phyloP scores from a whole-genome alignment of 2,113 vertebrate species.

The Carassius carassius region DNA sequence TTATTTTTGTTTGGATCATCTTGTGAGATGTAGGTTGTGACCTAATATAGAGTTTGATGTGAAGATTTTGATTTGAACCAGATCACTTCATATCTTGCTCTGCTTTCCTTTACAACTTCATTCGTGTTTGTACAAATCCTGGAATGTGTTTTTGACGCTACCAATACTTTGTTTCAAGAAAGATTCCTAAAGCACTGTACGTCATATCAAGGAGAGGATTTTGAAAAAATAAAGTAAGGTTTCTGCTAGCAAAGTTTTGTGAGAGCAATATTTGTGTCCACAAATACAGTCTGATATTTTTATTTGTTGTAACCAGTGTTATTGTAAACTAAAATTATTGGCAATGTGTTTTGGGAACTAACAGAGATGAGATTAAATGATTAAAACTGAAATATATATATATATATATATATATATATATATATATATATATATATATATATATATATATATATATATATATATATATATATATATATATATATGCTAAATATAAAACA shows the following conservation, averaged over 20 bases:
- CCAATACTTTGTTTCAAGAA: not conserved
- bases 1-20: not conserved
- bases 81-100: not conserved
- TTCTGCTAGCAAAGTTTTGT: not conserved
- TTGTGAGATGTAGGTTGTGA: not conserved
- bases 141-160: not conserved
- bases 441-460: too few relatives aligned
- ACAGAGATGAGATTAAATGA: too few relatives aligned
- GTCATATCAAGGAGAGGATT: not conserved
- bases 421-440: too few relatives aligned
- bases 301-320: not conserved
- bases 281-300: conserved; percentile 14
- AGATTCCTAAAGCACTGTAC: not conserved
- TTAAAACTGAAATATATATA: too few relatives aligned
- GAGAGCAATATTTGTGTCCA: not conserved
- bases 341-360: too few relatives aligned
- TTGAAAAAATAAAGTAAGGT: not conserved
- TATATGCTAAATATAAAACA: not conserved
- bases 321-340: too few relatives aligned
- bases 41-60: not conserved
- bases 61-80: not conserved
- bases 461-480: too few relatives aligned
- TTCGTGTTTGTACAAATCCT: not conserved
- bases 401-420: too few relatives aligned
- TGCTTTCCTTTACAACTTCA: not conserved